Conservation (phyloP, 1,140 invertebrate species). For the Tetranychus cinnabarinus region DNA sequence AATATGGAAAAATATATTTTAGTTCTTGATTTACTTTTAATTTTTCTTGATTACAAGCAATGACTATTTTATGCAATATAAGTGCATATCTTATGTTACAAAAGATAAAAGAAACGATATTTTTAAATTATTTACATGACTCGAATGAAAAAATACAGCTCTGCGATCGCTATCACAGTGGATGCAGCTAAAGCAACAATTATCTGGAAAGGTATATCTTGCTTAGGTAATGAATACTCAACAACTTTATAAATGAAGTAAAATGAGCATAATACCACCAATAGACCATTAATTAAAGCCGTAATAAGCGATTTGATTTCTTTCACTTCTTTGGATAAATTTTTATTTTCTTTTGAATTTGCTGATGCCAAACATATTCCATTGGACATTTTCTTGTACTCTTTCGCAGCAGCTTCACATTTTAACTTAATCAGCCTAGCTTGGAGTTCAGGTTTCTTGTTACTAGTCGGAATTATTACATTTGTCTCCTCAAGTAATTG, state of each 20-base stretch:
- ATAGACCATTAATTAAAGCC: constrained; percentile 11
- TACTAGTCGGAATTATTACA: not conserved
- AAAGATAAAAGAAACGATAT: not conserved
- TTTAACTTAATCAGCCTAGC: not conserved
- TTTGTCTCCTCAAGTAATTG: not conserved
- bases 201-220: constrained; percentile 8
- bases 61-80: no score
- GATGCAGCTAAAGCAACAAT: constrained; percentile 9
- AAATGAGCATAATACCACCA: constrained; percentile 11
- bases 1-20: no score
- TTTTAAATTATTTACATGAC: constrained; percentile 1
- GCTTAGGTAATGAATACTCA: constrained; percentile 11
- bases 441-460: not conserved
- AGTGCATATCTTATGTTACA: no score
- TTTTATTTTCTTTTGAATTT: not conserved
- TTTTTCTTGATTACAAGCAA: no score
- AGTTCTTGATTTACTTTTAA: no score
- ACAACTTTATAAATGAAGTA: constrained; percentile 12
- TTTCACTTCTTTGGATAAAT: not conserved
- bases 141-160: constrained; percentile 10
- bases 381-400: not conserved
- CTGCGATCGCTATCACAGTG: constrained; percentile 11
- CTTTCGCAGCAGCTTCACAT: not conserved
- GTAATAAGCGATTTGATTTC: not conserved
- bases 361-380: not conserved